These are phyloP conservation scores for Biston betularia DNA, from an alignment of 2,888 invertebrate genomes.

Conservation along the genomic window DNA sequence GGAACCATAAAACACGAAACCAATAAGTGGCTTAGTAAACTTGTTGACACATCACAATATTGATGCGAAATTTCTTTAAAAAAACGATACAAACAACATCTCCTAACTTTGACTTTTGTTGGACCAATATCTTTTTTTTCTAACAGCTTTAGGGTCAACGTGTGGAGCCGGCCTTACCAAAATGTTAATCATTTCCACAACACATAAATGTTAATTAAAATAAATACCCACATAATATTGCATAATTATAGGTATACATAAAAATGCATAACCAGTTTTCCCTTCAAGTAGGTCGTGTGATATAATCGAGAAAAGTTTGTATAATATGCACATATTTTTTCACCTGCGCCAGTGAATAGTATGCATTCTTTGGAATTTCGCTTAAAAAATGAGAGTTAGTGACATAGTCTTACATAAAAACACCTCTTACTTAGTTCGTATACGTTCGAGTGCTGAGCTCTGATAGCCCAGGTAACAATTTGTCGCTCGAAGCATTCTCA, in stretches of 20 bases:
- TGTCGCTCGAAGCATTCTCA: too few relatives aligned
- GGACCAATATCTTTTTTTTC: too few relatives aligned
- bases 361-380: constrained; percentile 13
- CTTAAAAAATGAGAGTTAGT: constrained; percentile 13
- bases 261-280: constrained; percentile 16
- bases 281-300: constrained; percentile 8
- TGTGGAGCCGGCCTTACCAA: constrained; percentile 1
- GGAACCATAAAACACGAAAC: too few relatives aligned
- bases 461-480: too few relatives aligned
- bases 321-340: constrained; percentile 4
- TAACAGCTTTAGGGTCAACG: too few relatives aligned
- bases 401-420: constrained; percentile 8
- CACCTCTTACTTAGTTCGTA: background rate
- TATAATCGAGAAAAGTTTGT: constrained; percentile 10
- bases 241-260: constrained; percentile 3
- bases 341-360: constrained; percentile 6
- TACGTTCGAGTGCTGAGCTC: too few relatives aligned
- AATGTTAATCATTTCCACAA: constrained; percentile 18
- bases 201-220: background rate
- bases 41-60: too few relatives aligned
- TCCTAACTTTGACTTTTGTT: too few relatives aligned
- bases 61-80: too few relatives aligned
- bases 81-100: too few relatives aligned
- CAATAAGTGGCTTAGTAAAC: too few relatives aligned
- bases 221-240: background rate